Percentiles rank a stretch among this genome's conserved stretches.
Conservation (phyloP, 2,888 invertebrate species). For the Bhutanitis thaidina region DNA sequence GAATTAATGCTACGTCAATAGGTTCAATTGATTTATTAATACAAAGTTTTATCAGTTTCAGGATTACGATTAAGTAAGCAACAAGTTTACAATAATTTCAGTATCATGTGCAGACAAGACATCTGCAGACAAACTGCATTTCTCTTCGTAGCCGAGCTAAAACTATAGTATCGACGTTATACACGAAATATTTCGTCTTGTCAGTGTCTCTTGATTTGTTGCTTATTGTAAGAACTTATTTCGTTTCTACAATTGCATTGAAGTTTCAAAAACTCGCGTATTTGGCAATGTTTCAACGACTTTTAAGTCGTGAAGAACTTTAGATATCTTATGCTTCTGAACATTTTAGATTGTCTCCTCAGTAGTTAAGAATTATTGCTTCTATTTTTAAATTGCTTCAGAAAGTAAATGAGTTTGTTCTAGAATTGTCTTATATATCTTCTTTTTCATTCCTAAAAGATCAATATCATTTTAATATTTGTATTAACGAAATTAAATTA, state of each 20-base stretch:
- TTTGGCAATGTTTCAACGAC: conserved; percentile 17
- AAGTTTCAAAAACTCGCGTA: conserved; percentile 12
- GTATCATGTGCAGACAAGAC: background rate
- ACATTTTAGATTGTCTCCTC: conserved; percentile 4
- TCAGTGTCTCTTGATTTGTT: conserved; percentile 16
- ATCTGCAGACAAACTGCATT: conserved; percentile 3
- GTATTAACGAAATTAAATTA: too few relatives aligned
- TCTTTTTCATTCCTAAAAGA: too few relatives aligned
- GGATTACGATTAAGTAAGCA: conserved; percentile 2
- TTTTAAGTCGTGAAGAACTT: conserved; percentile 5
- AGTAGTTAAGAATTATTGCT: conserved; percentile 2
- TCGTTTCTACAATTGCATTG: conserved; percentile 16
- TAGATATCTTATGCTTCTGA: conserved; percentile 1
- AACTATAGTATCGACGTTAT: conserved; percentile 9
- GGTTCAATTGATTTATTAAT: background rate
- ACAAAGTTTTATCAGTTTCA: conserved; percentile 1
- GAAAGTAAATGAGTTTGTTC: too few relatives aligned
- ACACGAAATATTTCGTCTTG: conserved; percentile 12
- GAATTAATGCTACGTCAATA: too few relatives aligned
- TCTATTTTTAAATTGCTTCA: conserved; percentile 1
- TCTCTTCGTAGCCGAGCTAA: conserved; percentile 1
- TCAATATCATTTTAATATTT: too few relatives aligned
- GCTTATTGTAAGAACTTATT: conserved; percentile 13
- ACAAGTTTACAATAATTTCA: conserved; percentile 11
- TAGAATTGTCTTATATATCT: too few relatives aligned